phyloP scores from a whole-genome alignment of 2,888 invertebrate species.

The Cataglyphis albicans region DNA sequence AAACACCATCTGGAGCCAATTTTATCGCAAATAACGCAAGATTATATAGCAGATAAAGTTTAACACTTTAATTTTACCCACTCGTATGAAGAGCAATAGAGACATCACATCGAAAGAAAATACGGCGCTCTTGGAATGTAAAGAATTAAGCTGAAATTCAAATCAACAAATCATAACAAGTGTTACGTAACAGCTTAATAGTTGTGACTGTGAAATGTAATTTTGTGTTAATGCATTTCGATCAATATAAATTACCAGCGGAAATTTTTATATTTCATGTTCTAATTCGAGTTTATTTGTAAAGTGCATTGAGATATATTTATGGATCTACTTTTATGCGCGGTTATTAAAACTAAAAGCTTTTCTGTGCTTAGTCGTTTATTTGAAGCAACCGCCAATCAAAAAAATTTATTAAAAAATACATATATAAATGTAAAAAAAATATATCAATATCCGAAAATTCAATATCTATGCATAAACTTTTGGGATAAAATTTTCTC shows the following conservation, averaged over 20 bases:
- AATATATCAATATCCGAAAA: not conserved
- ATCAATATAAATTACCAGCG: not conserved
- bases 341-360: slow-evolving; percentile 20
- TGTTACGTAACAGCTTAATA: not conserved
- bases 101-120: not conserved
- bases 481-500: not conserved
- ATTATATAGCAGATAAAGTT: not conserved
- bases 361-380: slow-evolving; percentile 10
- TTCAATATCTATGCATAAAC: slow-evolving; percentile 9
- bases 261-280: not conserved
- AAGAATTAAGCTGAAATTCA: not conserved
- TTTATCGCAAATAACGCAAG: not conserved
- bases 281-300: not conserved
- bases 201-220: not conserved
- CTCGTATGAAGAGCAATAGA: too few species aligned
- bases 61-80: not conserved
- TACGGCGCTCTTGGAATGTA: not conserved
- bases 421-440: not conserved
- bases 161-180: not conserved
- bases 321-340: slow-evolving; percentile 6
- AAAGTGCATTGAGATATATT: not conserved
- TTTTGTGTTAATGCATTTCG: slow-evolving; percentile 8
- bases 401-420: slow-evolving; percentile 7
- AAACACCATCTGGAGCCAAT: slow-evolving; percentile 34
- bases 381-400: not conserved